Evolutionary conservation across 2,888 invertebrate genomes (phyloP).

Genomic region (Autographa gamma): DNA sequence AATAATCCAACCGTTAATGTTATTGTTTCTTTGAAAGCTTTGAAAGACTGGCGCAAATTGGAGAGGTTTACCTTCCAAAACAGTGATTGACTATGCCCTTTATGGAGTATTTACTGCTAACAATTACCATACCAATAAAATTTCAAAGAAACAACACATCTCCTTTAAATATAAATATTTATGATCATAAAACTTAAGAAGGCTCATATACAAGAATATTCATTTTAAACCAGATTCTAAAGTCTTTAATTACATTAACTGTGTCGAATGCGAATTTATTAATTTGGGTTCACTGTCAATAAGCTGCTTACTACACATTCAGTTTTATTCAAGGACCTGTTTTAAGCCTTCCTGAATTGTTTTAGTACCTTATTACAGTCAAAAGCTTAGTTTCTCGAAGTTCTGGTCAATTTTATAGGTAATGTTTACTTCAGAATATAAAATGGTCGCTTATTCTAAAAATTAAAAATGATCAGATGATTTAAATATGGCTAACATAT

Average conservation of each 20-base stretch:
- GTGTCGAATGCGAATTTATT: slow-evolving; percentile 29
- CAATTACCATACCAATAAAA: neutral
- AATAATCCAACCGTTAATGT: too few species aligned
- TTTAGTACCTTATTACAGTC: neutral
- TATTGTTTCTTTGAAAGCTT: too few species aligned
- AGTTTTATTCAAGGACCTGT: neutral
- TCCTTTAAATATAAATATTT: slow-evolving; percentile 50
- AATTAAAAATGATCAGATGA: too few species aligned
- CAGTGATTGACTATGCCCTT: too few species aligned
- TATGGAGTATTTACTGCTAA: neutral
- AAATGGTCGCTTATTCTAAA: too few species aligned
- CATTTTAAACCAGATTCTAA: slow-evolving; percentile 68
- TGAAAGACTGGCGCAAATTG: too few species aligned
- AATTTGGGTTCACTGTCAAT: slow-evolving; percentile 18
- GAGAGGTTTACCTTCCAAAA: too few species aligned
- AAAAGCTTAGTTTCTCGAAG: too few species aligned
- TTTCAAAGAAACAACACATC: neutral
- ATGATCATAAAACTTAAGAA: slow-evolving; percentile 73
- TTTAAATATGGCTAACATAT: too few species aligned
- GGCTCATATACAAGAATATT: slow-evolving; percentile 58
- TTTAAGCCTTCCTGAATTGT: neutral
- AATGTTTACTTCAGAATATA: too few species aligned
- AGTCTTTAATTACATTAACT: slow-evolving; percentile 9
- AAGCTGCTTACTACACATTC: slow-evolving; percentile 26
- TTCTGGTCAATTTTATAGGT: too few species aligned